Evolutionary conservation across 2,888 invertebrate species (phyloP), one percentile per base, ranked within the genome.

Genomic region (Megastigmus dorsalis): DNA sequence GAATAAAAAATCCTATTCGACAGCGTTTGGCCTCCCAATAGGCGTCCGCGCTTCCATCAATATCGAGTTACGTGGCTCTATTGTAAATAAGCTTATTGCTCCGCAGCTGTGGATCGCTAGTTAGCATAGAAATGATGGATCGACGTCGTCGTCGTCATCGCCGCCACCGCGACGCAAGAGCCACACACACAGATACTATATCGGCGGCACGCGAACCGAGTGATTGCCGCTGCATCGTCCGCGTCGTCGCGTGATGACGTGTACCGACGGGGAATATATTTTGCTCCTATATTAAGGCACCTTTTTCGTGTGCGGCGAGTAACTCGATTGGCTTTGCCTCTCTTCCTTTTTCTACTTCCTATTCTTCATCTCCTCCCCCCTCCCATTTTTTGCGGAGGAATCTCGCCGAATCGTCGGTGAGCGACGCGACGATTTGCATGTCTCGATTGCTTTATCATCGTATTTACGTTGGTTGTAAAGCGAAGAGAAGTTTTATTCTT

Each of bases 81-180:
- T 65, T 36, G 70, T 67, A 71, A 75, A 75, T 55, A 75, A 75
- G 68, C 57, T 60, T 60, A 75, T 70, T 69, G 69, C 59, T 10
- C n/a, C 33, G 59, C 60, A 50, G 59, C 38, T 50, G 43, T 63
- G n/a, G n/a, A n/a, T 55, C 33, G 23, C 45, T 36, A 55, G 72
- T 72, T 63, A 62, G 36, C 52, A 72, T 68, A 63, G 71, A 43
- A 72, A 72, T 48, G 59, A 75, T 48, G 70, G 43, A 69, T 70
- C 57, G 59, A 59, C 36, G 23, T 30, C n/a, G n/a, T 45, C 18
- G 18, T 52, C 0, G 26, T 28, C 9, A 6, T n/a, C n/a, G n/a
- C n/a, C n/a, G 18, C 23, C 13, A 41, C 30, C 26, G 28, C 1
- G n/a, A n/a, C n/a, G n/a, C n/a, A n/a, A n/a, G n/a, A n/a, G n/a